Conservation (phyloP, 2,797 vertebrate species). For the Chelidonichthys spinosus region DNA sequence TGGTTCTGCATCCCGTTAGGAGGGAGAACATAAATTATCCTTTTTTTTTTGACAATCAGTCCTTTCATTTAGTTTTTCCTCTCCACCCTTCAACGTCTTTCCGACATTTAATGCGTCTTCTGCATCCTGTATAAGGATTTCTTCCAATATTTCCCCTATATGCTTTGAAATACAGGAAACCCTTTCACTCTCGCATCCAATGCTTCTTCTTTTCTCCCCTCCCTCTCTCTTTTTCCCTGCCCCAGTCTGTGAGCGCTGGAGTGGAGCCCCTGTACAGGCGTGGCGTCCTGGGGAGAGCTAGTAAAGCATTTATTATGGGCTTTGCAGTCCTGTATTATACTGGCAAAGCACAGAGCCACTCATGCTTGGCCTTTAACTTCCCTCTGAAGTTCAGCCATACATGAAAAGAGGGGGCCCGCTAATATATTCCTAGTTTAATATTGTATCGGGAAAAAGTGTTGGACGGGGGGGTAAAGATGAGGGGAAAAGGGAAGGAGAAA, state of each 20-base stretch:
- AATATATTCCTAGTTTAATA: conserved; percentile 84
- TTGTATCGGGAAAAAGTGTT: conserved; percentile 73
- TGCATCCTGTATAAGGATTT: conserved; percentile 53
- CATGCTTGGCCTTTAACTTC: conserved; percentile 97
- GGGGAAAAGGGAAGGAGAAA: conserved; percentile 15
- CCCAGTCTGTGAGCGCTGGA: conserved; percentile 64
- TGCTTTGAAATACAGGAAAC: conserved; percentile 76
- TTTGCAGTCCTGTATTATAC: conserved; percentile 95
- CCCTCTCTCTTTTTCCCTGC: conserved; percentile 54
- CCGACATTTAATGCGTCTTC: conserved; percentile 66
- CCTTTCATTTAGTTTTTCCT: neutral
- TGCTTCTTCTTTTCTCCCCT: conserved; percentile 44
- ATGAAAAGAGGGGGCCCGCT: conserved; percentile 79
- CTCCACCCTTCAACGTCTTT: conserved; percentile 33
- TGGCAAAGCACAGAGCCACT: conserved; percentile 92
- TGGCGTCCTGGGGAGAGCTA: conserved; percentile 91
- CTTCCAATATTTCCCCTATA: conserved; percentile 59
- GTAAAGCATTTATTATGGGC: conserved; percentile 97
- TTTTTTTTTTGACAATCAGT: conserved; percentile 33
- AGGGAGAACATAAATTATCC: conserved; percentile 18
- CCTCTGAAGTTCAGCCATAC: conserved; percentile 93
- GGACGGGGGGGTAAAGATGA: conserved; percentile 42
- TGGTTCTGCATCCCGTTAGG: conserved; percentile 21
- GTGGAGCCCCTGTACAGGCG: conserved; percentile 84
- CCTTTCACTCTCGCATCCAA: conserved; percentile 59